Base-by-base conservation (phyloP, 2,113 vertebrate genomes). In the Corydoras maculifer region DNA sequence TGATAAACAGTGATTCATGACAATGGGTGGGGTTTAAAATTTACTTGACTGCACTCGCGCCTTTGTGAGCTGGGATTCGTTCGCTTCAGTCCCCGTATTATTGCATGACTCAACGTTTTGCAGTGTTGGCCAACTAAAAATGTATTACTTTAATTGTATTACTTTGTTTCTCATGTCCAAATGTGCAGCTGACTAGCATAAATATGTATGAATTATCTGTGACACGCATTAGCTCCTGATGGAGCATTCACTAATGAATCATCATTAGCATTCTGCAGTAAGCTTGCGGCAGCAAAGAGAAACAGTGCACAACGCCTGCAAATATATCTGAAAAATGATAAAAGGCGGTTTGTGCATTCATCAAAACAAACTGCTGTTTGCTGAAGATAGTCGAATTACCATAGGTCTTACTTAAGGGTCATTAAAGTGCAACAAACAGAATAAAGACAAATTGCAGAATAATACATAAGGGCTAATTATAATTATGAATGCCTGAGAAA, bases 161-260 rank as follows among this genome's bases (percentile, higher is more conserved):
- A 72, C 48, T 32, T 67, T 57, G 48, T 78, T 78, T 51, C 60
- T 72, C 65, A 67, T 64, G 43, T 63, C 55, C 32, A 61, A 67
- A 73, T 49, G 60, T 65, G 69, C 60, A 74, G 68, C 63, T 74
- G 76, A 72, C 76, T 75, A 51, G 72, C 65, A 59, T 71, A 68
- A 71, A 78, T 68, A 69, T 71, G 68, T 64, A 68, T 68, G 73
- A 78, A 75, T 78, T 75, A 75, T 72, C 63, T 9, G 32, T 54
- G 72, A 78, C 65, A 57, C 58, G 58, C 60, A 59, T 74, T 75
- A 71, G 61, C 65, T 75, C 68, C 72, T 72, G 68, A 71, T 58
- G 18, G 49, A 58, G 66, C 29, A 30, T 54, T 70, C 54, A 2
- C 59, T 51, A 68, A 75, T 64, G 70, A 69, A 75, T 72, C 68